These are phyloP conservation scores for Nephotettix cincticeps DNA, from an alignment of 1,140 invertebrate genomes.

Conservation along the genomic window DNA sequence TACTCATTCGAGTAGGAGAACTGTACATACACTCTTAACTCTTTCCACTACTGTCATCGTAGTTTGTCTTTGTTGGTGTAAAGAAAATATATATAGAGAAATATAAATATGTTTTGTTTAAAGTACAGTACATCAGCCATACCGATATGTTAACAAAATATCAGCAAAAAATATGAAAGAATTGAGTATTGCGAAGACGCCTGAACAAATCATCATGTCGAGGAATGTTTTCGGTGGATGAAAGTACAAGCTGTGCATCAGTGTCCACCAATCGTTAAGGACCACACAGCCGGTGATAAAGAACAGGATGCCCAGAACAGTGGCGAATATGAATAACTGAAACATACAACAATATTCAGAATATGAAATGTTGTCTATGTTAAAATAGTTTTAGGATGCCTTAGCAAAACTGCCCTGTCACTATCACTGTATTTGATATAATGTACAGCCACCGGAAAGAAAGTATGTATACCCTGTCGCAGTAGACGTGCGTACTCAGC, in stretches of 20 bases:
- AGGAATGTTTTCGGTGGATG: constrained; percentile 58
- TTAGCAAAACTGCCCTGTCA: too few species aligned
- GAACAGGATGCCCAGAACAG: constrained; percentile 60
- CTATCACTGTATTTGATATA: too few species aligned
- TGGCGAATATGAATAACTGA: constrained; percentile 59
- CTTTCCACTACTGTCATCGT: not conserved
- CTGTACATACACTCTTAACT: too few species aligned
- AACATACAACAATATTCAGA: constrained; percentile 40
- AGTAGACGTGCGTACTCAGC: too few species aligned
- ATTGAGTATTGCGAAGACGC: constrained; percentile 56
- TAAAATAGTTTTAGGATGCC: too few species aligned
- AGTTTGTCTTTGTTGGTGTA: too few species aligned
- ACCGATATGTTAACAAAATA: constrained; percentile 53
- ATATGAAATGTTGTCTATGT: too few species aligned
- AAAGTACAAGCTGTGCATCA: constrained; percentile 51
- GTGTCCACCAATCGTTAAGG: constrained; percentile 57
- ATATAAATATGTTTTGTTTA: too few species aligned
- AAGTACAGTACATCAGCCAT: constrained; percentile 31
- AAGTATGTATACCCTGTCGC: too few species aligned
- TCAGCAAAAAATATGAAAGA: constrained; percentile 54
- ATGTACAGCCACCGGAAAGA: too few species aligned
- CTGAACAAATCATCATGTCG: constrained; percentile 58
- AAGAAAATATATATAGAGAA: too few species aligned
- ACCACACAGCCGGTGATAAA: constrained; percentile 61
- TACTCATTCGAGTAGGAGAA: too few species aligned